These are phyloP conservation scores for Tuta absoluta DNA, from an alignment of 2,888 invertebrate species.

Conservation along the genomic window DNA sequence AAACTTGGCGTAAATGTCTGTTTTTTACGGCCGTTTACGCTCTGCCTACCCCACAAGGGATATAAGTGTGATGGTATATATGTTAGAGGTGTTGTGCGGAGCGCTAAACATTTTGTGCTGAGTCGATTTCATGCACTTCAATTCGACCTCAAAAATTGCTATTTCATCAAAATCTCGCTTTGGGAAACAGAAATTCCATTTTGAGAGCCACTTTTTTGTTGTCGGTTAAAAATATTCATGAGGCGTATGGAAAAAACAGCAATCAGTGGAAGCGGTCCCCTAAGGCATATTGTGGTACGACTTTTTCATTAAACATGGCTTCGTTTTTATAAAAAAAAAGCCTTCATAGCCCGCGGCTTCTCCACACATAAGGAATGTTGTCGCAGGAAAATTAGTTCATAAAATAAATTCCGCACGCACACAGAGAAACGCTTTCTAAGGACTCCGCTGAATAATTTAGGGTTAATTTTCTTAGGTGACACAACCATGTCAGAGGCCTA, in stretches of 20 bases:
- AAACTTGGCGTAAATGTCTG: no score
- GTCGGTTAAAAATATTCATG: constrained; percentile 67
- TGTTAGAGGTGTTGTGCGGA: not conserved
- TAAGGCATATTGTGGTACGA: constrained; percentile 72
- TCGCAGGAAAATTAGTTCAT: constrained; percentile 77
- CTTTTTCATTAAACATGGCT: constrained; percentile 77
- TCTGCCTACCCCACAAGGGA: no score
- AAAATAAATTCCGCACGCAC: constrained; percentile 63
- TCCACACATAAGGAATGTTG: constrained; percentile 72
- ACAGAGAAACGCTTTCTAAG: constrained; percentile 47
- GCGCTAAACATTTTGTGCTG: not conserved
- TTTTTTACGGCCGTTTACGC: no score
- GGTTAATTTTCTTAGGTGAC: no score
- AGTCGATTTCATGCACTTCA: not conserved
- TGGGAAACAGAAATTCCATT: constrained; percentile 38
- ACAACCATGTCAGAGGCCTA: no score
- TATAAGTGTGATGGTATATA: no score
- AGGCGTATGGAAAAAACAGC: constrained; percentile 65
- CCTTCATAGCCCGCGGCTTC: constrained; percentile 65
- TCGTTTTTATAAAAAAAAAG: constrained; percentile 69
- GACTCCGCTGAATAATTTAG: constrained; percentile 41
- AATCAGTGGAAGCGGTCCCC: constrained; percentile 75
- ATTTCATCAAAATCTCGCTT: constrained; percentile 41
- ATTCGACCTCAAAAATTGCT: constrained; percentile 17
- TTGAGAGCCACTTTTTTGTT: constrained; percentile 41